Evolutionary conservation across 1,140 invertebrate species (phyloP).

Genomic region (Littorina saxatilis): DNA sequence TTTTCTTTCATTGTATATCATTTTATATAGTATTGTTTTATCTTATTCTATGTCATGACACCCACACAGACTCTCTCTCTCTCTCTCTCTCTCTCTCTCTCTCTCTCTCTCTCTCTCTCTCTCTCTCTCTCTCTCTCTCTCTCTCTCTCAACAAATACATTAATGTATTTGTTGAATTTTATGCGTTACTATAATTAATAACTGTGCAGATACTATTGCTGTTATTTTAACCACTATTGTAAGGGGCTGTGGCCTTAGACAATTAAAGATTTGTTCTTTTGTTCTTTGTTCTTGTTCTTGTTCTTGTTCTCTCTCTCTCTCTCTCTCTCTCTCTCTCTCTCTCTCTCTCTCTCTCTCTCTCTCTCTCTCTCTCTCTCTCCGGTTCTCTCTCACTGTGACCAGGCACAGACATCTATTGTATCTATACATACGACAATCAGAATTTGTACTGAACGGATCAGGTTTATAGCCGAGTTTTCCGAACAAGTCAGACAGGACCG

Average conservation of each 20-base stretch:
- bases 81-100: neutral
- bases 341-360: slow-evolving; percentile 16
- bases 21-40: too few species aligned
- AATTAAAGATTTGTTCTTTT: neutral
- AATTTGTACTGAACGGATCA: too few species aligned
- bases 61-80: neutral
- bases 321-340: slow-evolving; percentile 13
- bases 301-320: slow-evolving; percentile 16
- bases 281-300: neutral
- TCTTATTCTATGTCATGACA: neutral
- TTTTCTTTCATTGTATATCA: too few species aligned
- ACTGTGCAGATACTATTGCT: too few species aligned
- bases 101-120: slow-evolving; percentile 1
- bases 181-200: neutral
- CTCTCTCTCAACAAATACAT: slow-evolving; percentile 16
- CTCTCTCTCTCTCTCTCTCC: slow-evolving; percentile 13
- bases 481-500: too few species aligned
- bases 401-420: neutral
- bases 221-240: too few species aligned
- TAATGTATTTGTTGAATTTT: neutral
- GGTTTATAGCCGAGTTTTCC: too few species aligned
- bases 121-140: slow-evolving; percentile 21
- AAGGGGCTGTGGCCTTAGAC: too few species aligned
- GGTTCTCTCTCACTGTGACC: neutral
- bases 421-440: too few species aligned